Evolutionary conservation across 2,113 vertebrate genomes (phyloP), one percentile per base, ranked within the genome.

Genomic region (Ciconia stormi): DNA sequence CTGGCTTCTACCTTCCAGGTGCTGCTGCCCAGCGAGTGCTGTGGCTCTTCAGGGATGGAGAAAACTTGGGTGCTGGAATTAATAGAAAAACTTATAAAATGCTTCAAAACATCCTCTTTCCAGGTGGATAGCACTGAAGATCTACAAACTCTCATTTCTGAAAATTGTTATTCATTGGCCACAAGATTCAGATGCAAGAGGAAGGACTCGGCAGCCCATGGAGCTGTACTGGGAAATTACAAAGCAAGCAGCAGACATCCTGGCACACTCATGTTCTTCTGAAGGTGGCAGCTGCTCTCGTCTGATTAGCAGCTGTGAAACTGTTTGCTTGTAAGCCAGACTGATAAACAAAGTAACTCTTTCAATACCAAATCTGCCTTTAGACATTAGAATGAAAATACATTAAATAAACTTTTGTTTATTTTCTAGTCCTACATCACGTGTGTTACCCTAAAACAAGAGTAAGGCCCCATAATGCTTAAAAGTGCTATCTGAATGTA

Each of bases 271-370:
- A 16, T 9, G 21, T 56, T 89, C 58, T 87, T 94, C 86, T 91
- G 87, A 95, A 87, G 72, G 46, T 95, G 87, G 53, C 95, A 96
- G 87, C 88, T 97, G 90, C 79, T 91, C 42, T 23, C 34, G 69
- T 52, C 90, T 96, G 94, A 96, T 96, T 94, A 95, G 90, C 58
- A 95, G 62, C 80, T 19, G 2, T 71, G 38, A 80, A 95, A 84
- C 82, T 62, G 29, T 25, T 80, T 87, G 56, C 52, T 66, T 84
- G 38, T 63, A 67, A 84, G 83, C 79, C 76, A 94, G 77, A 49
- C 29, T 61, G 67, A 77, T 80, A 95, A 89, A 89, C 62, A 59
- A 88, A 86, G 20, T 89, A 90, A 82, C 70, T 59, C 55, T 67
- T 89, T 85, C 73, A 67, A 42, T n/a, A 82, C 70, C 22, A 91